Conservation (phyloP, 2,797 vertebrate species). For the Rhinoraja longicauda region DNA sequence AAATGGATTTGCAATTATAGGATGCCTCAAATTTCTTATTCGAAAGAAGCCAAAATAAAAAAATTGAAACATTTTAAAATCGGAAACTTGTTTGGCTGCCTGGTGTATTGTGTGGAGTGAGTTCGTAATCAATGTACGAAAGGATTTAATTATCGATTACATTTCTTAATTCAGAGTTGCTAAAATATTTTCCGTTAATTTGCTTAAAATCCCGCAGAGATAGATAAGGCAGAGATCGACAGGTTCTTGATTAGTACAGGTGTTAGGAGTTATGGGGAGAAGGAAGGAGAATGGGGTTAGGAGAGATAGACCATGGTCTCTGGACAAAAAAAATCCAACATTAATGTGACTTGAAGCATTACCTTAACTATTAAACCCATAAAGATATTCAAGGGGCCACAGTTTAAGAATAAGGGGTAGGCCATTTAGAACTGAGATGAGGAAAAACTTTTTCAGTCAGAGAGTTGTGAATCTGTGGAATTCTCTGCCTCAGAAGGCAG, state of each 20-base stretch:
- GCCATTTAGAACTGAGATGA: too few species aligned
- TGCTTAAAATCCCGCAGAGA: background rate
- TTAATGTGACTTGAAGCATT: slow-evolving; percentile 3
- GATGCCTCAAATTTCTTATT: background rate
- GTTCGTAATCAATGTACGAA: background rate
- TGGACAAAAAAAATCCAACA: background rate
- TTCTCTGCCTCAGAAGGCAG: too few species aligned
- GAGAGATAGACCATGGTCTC: too few species aligned
- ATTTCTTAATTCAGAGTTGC: background rate
- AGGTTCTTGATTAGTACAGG: too few species aligned
- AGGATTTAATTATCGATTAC: background rate
- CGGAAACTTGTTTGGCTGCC: background rate
- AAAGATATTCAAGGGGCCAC: too few species aligned
- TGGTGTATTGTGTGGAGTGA: background rate
- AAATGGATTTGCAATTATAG: background rate
- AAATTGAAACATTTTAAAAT: background rate
- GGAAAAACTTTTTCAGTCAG: too few species aligned
- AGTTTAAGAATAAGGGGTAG: too few species aligned
- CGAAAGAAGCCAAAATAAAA: background rate
- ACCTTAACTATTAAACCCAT: background rate
- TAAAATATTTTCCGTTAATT: background rate
- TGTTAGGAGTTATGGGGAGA: too few species aligned
- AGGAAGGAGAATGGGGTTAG: too few species aligned
- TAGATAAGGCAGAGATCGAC: too few species aligned
- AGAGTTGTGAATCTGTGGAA: too few species aligned